A percentile compares a stretch with the other conserved stretches of the same genome.
Evolutionary conservation across 2,797 vertebrate species (phyloP).

Genomic region (Crocodylus rhombifer): DNA sequence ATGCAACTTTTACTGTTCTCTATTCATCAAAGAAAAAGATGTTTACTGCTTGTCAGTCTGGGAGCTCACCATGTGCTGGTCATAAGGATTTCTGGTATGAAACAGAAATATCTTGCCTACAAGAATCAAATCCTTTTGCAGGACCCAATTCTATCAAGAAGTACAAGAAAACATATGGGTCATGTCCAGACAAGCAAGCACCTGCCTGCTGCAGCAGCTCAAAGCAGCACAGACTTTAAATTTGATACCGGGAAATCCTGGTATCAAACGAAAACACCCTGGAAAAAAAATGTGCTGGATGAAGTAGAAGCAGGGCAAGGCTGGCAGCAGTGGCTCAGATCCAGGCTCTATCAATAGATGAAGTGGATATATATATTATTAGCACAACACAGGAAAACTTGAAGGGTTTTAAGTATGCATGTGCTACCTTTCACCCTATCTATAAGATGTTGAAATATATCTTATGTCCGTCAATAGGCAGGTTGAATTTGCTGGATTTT

Average conservation of each 20-base stretch:
- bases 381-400: background rate
- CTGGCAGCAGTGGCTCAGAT: too few relatives aligned
- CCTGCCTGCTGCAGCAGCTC: too few relatives aligned
- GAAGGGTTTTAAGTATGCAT: background rate
- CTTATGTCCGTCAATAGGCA: background rate
- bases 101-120: background rate
- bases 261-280: too few relatives aligned
- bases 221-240: too few relatives aligned
- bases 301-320: too few relatives aligned
- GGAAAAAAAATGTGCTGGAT: too few relatives aligned
- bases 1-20: background rate
- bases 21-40: background rate
- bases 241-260: too few relatives aligned
- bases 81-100: background rate
- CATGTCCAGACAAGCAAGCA: too few relatives aligned
- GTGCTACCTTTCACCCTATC: background rate
- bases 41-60: background rate
- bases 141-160: too few relatives aligned
- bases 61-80: rapidly evolving
- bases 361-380: background rate
- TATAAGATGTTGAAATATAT: background rate
- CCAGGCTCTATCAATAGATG: background rate
- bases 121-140: too few relatives aligned
- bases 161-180: too few relatives aligned
- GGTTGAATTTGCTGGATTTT: background rate